Conservation (phyloP, 2,113 vertebrate species). For the Chiloscyllium plagiosum region DNA sequence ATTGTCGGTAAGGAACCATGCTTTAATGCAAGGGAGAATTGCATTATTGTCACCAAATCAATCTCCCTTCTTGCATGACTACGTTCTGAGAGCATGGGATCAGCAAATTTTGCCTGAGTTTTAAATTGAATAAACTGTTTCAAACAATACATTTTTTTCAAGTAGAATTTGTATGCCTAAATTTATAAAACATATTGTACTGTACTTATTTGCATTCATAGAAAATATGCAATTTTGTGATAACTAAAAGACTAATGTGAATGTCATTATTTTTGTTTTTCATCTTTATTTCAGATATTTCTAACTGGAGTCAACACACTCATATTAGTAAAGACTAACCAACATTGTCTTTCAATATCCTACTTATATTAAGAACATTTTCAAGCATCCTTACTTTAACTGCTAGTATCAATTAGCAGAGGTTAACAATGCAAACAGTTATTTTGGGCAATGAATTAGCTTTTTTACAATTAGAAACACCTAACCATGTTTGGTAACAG, state of each 20-base stretch:
- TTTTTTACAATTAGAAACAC: neutral
- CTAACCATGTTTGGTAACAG: neutral
- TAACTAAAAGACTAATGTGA: neutral
- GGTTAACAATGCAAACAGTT: neutral
- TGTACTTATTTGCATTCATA: neutral
- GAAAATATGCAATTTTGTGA: neutral
- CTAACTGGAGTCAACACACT: neutral
- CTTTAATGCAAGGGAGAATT: neutral
- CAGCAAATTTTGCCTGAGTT: neutral
- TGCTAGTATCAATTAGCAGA: constrained; percentile 18
- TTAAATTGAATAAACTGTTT: neutral
- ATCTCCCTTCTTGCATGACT: neutral
- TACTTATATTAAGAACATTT: constrained; percentile 6
- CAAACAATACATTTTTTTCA: constrained; percentile 18
- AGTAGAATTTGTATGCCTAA: neutral
- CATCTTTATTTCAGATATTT: neutral
- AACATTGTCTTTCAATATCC: neutral
- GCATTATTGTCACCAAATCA: neutral
- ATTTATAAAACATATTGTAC: neutral
- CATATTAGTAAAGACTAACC: neutral
- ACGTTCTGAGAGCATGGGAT: neutral
- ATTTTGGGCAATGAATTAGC: neutral
- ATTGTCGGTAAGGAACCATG: neutral
- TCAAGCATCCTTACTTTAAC: neutral
- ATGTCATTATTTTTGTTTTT: constrained; percentile 17